Evolutionary conservation across 92 coral and sea anemone species (phyloP), one percentile per base, ranked within the genome.

Genomic region (Phenganax subtilis): DNA sequence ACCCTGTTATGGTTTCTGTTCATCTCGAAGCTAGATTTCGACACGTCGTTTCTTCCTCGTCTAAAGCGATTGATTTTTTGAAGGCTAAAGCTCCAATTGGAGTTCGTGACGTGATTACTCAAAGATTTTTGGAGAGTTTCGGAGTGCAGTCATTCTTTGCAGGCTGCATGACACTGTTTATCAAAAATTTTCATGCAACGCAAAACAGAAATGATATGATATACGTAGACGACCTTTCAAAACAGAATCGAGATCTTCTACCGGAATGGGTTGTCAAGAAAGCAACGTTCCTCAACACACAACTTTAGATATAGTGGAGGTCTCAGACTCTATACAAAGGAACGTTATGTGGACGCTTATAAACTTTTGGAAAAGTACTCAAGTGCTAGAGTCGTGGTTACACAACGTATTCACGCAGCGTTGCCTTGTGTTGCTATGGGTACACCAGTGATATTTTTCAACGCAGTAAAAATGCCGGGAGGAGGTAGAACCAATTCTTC

Each of bases 371-470:
- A 37, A 72, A 81, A 70, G 30, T 81, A 70, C 78, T 37, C 81
- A 14, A 16, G 9, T 61, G 85, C 85, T 10, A 81, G 57, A 57
- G n/a, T 81, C 16, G 85, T 81, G 12, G 51, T 81, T 12, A 66
- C 85, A 20, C 85, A 81, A 71, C 65, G 85, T 15, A 70, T 81
- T 53, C 82, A 73, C 65, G 28, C 77, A 20, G 85, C 85, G 30
- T 54, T 81, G 10, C 81, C 66, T 12, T 81, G 85, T 51, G 85
- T 68, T 30, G 85, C 77, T 75, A 81, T 81, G 85, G 81, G 85
- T 17, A 81, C 63, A 64, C 85, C 85, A 0, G 77, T 68, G 28
- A 54, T 81, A 0, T 81, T 81, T 51, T 64, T 81, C 57, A 64
- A 71, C 47, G 2, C 47, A 37, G 47, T 5, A 5, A 37, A 37